Evolutionary conservation across 2,797 vertebrate genomes (phyloP).

Genomic region (Cynopterus sphinx): DNA sequence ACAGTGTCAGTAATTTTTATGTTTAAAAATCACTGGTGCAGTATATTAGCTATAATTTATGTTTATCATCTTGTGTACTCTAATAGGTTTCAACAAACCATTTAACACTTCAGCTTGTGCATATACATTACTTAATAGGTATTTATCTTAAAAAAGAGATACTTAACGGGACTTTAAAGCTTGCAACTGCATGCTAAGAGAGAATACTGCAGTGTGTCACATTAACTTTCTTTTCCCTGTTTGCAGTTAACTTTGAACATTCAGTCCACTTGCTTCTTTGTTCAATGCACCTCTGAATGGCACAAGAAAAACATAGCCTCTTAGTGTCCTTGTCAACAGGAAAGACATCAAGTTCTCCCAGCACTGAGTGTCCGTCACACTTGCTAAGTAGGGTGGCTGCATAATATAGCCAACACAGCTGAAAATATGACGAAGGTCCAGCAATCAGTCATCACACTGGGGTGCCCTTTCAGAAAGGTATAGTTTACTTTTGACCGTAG

Average conservation of each 20-base stretch:
- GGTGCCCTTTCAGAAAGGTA: conserved; percentile 80
- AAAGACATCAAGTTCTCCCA: conserved; percentile 82
- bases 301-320: conserved; percentile 78
- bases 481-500: conserved; percentile 5
- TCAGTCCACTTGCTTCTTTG: conserved; percentile 78
- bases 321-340: conserved; percentile 77
- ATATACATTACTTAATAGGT: conserved; percentile 97
- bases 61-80: conserved; percentile 97
- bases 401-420: conserved; percentile 85
- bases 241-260: conserved; percentile 86
- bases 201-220: conserved; percentile 83
- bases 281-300: conserved; percentile 65
- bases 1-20: conserved; percentile 98
- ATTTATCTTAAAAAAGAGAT: conserved; percentile 98
- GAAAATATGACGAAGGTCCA: conserved; percentile 79
- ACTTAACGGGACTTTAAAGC: conserved; percentile 89
- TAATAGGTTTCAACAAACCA: conserved; percentile 98
- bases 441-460: conserved; percentile 59
- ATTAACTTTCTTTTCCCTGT: conserved; percentile 82
- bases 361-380: conserved; percentile 87
- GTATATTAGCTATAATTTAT: conserved; percentile 99
- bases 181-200: conserved; percentile 85
- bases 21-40: conserved; percentile 97
- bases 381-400: conserved; percentile 84
- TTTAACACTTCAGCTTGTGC: conserved; percentile 96